Conservation (phyloP, 2,888 invertebrate genomes). For the Ormia ochracea region DNA sequence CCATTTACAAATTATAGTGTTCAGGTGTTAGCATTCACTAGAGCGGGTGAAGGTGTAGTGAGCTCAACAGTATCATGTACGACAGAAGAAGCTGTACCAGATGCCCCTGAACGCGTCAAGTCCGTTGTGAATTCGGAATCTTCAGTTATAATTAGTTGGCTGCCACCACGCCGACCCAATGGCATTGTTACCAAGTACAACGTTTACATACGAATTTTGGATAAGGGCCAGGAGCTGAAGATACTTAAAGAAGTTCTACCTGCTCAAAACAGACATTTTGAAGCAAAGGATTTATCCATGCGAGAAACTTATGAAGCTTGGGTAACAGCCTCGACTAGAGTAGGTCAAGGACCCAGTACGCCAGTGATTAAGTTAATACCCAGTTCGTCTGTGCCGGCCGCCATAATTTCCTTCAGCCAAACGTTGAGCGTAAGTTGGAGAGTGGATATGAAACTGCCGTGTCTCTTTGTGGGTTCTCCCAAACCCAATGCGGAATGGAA, state of each 20-base stretch:
- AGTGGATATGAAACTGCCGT: constrained; percentile 78
- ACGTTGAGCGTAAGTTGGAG: constrained; percentile 79
- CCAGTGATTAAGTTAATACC: constrained; percentile 79
- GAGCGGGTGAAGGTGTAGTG: constrained; percentile 80
- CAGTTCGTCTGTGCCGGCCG: constrained; percentile 78
- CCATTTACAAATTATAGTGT: constrained; percentile 83
- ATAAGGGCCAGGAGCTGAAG: constrained; percentile 79
- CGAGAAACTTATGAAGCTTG: constrained; percentile 81
- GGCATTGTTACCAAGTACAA: constrained; percentile 81
- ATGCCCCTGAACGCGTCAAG: constrained; percentile 81
- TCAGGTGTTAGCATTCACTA: constrained; percentile 81
- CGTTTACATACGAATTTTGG: constrained; percentile 79
- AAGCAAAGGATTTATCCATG: constrained; percentile 78
- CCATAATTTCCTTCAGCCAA: constrained; percentile 80
- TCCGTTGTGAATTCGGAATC: constrained; percentile 80
- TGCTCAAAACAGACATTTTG: constrained; percentile 78
- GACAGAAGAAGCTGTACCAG: constrained; percentile 81
- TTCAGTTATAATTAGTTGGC: constrained; percentile 81
- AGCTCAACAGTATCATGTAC: constrained; percentile 79
- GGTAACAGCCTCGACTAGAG: constrained; percentile 81
- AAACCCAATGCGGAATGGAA: constrained; percentile 78
- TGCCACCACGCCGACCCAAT: constrained; percentile 81
- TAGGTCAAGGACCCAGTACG: constrained; percentile 81
- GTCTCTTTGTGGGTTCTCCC: constrained; percentile 79
- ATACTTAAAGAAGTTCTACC: constrained; percentile 77